Conservation (phyloP, 2,797 vertebrate genomes). For the Oreonectes daqikongensis region DNA sequence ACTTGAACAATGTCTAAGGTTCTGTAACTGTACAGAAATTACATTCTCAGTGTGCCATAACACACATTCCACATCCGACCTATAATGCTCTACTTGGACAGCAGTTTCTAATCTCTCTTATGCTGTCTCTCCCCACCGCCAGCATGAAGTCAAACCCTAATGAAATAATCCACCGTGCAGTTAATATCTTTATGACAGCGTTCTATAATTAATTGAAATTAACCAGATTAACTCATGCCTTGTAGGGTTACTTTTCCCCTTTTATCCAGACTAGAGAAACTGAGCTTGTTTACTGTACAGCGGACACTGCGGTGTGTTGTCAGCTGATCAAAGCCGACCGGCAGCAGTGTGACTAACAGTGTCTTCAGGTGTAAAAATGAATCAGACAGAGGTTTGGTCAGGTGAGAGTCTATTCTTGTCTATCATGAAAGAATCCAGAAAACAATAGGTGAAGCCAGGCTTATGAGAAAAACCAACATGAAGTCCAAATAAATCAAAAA, state of each 20-base stretch:
- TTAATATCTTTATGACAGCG: slow-evolving; percentile 40
- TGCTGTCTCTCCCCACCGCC: background rate
- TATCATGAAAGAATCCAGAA: background rate
- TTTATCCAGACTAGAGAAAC: slow-evolving; percentile 15
- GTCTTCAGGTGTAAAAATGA: slow-evolving; percentile 14
- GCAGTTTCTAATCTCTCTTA: background rate
- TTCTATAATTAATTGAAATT: slow-evolving; percentile 39
- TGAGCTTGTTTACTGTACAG: background rate
- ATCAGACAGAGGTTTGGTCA: background rate
- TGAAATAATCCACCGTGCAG: slow-evolving; percentile 28
- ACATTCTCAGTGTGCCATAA: background rate
- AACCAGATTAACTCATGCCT: slow-evolving; percentile 23
- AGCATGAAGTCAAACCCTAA: slow-evolving; percentile 13
- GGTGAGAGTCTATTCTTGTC: background rate
- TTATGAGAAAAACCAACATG: background rate
- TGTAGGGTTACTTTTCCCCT: slow-evolving; percentile 5
- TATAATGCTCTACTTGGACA: background rate
- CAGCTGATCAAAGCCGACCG: background rate
- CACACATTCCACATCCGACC: background rate
- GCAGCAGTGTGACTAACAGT: background rate
- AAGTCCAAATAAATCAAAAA: background rate
- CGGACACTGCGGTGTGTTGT: background rate
- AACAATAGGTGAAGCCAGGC: background rate
- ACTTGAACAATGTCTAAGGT: background rate
- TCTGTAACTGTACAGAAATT: background rate